Evolutionary conservation across 2,797 vertebrate species (phyloP).

Genomic region (Hylomyscus alleni): DNA sequence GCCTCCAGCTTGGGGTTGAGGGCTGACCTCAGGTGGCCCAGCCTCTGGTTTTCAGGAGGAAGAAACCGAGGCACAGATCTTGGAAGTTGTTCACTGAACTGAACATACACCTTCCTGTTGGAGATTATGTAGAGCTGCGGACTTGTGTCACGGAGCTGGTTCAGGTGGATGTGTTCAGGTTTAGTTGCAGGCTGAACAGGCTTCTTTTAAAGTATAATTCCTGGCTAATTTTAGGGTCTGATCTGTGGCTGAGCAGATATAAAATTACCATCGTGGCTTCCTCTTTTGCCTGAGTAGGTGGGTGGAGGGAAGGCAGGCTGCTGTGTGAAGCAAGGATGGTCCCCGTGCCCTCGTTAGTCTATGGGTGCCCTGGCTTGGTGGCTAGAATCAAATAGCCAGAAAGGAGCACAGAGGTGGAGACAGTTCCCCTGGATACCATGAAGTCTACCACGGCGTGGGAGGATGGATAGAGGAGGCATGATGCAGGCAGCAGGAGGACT

Average conservation of each 20-base stretch:
- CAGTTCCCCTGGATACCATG: fast-evolving
- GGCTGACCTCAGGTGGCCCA: neutral
- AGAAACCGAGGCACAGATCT: neutral
- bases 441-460: neutral
- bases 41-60: neutral
- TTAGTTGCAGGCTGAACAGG: neutral
- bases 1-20: fast-evolving
- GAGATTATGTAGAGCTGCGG: neutral
- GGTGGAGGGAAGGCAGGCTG: neutral
- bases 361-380: neutral
- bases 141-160: neutral
- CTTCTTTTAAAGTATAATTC: slow-evolving; percentile 30
- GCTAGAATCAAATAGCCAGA: neutral
- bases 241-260: slow-evolving; percentile 9
- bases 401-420: neutral
- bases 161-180: neutral
- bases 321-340: neutral
- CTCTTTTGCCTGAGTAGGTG: neutral
- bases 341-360: neutral
- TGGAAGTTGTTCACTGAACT: neutral
- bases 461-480: fast-evolving
- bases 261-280: neutral
- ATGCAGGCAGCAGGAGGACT: neutral
- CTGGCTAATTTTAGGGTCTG: neutral
- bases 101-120: neutral